Evolutionary conservation across 2,888 invertebrate species (phyloP).

Genomic region (Pardosa pseudoannulata): DNA sequence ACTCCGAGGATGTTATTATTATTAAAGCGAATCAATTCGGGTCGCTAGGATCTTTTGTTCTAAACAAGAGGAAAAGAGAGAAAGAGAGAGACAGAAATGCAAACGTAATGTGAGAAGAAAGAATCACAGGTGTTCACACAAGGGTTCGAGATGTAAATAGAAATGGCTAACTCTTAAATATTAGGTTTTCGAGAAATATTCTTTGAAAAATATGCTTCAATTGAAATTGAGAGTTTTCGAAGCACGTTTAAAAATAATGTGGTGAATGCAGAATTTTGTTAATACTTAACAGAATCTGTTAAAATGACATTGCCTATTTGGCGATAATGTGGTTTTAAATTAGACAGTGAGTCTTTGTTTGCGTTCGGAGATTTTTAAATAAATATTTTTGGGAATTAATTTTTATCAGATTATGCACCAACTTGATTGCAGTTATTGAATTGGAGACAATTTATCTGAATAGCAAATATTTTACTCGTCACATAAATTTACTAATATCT

Average conservation of each 20-base stretch:
- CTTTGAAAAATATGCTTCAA: not conserved
- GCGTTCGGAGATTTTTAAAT: no score
- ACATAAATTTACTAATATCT: no score
- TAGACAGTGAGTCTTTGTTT: no score
- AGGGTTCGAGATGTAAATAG: not conserved
- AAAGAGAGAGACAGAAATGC: not conserved
- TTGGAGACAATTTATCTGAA: no score
- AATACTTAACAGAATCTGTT: not conserved
- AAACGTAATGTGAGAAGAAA: not conserved
- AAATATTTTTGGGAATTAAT: no score
- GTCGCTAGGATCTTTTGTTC: slow-evolving; percentile 34
- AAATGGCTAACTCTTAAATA: not conserved
- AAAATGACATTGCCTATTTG: not conserved
- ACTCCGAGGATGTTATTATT: slow-evolving; percentile 34
- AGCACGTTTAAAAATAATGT: no score
- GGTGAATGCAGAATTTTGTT: no score
- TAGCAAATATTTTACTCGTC: no score
- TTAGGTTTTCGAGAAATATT: not conserved
- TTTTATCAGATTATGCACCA: no score
- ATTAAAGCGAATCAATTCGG: slow-evolving; percentile 27
- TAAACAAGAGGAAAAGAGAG: no score
- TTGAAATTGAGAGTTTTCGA: not conserved
- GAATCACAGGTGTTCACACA: slow-evolving; percentile 6
- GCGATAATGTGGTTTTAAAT: no score
- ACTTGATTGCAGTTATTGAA: no score